phyloP scores from a whole-genome alignment of 2,888 invertebrate species.

The Metopia argyrocephala region DNA sequence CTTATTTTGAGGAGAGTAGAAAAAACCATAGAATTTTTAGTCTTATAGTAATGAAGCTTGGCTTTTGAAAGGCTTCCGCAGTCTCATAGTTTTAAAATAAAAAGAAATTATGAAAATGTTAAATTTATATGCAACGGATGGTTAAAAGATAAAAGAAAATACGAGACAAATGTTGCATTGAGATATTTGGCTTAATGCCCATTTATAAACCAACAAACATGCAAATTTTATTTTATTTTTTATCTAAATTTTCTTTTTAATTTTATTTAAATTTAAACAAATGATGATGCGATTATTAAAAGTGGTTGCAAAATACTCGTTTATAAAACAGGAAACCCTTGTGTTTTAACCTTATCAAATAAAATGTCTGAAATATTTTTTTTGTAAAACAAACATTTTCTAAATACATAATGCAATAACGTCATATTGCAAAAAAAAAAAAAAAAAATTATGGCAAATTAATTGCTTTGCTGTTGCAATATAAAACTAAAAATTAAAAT shows the following conservation, averaged over 20 bases:
- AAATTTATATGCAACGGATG: slow-evolving; percentile 11
- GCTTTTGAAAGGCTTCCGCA: too few relatives aligned
- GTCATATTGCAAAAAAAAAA: not conserved
- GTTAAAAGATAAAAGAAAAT: slow-evolving; percentile 35
- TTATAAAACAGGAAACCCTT: slow-evolving; percentile 54
- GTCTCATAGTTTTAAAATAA: too few relatives aligned
- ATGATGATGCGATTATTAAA: slow-evolving; percentile 48
- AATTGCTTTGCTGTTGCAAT: not conserved
- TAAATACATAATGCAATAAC: not conserved
- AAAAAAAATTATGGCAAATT: slow-evolving; percentile 25
- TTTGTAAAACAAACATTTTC: not conserved
- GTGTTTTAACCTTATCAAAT: slow-evolving; percentile 44
- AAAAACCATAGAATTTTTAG: too few relatives aligned
- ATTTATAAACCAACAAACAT: slow-evolving; percentile 37
- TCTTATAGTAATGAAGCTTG: too few relatives aligned
- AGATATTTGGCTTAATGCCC: slow-evolving; percentile 63
- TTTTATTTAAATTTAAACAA: slow-evolving; percentile 14
- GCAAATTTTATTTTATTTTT: not conserved
- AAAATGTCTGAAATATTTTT: slow-evolving; percentile 1
- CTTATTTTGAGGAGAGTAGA: too few relatives aligned
- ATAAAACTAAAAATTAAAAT: not conserved
- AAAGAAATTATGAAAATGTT: too few relatives aligned
- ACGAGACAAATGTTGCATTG: slow-evolving; percentile 40
- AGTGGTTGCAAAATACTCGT: slow-evolving; percentile 57
- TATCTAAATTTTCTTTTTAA: slow-evolving; percentile 15